Base-by-base conservation (phyloP, 2,113 vertebrate species). In the Colius striatus region DNA sequence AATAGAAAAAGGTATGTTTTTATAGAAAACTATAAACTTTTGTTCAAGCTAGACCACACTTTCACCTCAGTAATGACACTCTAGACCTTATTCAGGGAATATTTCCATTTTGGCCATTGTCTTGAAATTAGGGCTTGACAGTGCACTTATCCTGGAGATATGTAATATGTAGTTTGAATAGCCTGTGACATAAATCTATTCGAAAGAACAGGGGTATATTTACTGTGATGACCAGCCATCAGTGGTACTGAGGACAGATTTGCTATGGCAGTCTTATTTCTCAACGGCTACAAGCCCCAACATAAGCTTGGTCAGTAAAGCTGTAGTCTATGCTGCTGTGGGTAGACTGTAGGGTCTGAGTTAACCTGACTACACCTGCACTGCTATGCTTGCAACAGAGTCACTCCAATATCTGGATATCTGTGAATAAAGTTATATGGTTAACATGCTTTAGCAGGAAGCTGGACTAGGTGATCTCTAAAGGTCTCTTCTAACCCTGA, bases 1-100 rank as follows among this genome's bases (percentile, higher is more conserved):
- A 84, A 90, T n/a, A 84, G 75, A 54, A 75, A 43, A 92, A 78
- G 58, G 78, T 74, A 48, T 84, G 55, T 94, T 95, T 80, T 84
- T 82, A 57, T 66, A 47, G 36, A 62, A 65, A 62, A 65, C 76
- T 77, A 32, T 58, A 78, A 89, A 85, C n/a, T 71, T 87, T 26
- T 87, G 43, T 87, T 96, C 73, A 86, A 89, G 65, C 43, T 61
- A 76, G 76, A 92, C n/a, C 70, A 92, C 36, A 30, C 48, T 84
- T 94, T 76, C 27, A 51, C 60, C 63, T 84, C 47, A 51, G 32
- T 48, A 61, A 82, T 53, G 65, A 54, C 65, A 77, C 61, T 87
- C 73, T 22, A 38, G 61, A 72, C 70, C 36, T 6, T 80, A 2
- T n/a, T 89, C 14, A 67, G 19, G 41, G 70, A 87, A 79, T 47